Conservation (phyloP, 2,113 vertebrate species). For the Propithecus coquereli region DNA sequence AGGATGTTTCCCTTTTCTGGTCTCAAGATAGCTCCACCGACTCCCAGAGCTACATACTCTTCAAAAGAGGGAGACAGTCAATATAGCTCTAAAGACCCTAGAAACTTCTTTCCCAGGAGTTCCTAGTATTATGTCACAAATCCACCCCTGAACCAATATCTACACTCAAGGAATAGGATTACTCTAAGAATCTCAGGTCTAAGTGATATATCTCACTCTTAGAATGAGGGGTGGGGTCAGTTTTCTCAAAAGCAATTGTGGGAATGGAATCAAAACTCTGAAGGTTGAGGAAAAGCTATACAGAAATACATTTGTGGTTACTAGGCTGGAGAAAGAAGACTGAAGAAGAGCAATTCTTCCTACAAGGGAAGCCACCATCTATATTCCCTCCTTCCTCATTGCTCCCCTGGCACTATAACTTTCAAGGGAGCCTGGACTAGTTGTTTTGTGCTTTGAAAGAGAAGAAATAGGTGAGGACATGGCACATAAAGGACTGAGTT, state of each 20-base stretch:
- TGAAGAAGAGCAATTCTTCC: background rate
- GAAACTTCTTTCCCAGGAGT: background rate
- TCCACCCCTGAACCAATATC: background rate
- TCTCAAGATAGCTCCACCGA: background rate
- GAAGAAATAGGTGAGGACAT: background rate
- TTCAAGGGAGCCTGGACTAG: background rate
- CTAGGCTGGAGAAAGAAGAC: background rate
- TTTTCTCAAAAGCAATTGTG: background rate
- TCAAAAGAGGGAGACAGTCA: background rate
- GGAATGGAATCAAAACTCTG: background rate
- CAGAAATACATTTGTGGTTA: background rate
- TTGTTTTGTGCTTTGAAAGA: background rate
- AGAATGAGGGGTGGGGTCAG: background rate
- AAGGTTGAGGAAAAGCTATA: background rate
- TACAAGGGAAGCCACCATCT: background rate
- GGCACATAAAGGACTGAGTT: background rate
- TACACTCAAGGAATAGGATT: background rate
- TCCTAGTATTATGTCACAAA: background rate
- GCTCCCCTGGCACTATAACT: background rate
- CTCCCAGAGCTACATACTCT: background rate
- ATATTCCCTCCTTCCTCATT: background rate
- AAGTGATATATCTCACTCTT: background rate
- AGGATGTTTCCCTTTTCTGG: background rate
- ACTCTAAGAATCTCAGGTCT: background rate
- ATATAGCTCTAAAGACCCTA: background rate